Conservation (phyloP, 2,113 vertebrate genomes). For the Coracopsis vasa region DNA sequence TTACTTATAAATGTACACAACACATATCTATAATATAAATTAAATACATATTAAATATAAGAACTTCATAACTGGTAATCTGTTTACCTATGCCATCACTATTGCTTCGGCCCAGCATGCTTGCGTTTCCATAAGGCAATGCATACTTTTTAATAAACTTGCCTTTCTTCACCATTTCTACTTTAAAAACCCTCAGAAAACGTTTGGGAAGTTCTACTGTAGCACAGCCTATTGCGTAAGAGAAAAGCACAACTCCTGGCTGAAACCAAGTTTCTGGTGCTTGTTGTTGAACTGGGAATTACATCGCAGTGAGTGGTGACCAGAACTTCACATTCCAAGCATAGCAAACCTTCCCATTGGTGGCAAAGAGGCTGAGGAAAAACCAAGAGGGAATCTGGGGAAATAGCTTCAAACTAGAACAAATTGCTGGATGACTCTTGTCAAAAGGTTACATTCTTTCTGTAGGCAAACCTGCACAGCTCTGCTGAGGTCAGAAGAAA, state of each 20-base stretch:
- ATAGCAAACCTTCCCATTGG: not conserved
- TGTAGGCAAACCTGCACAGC: not conserved
- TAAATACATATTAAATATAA: not conserved
- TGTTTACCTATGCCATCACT: not conserved
- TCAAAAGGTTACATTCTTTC: slow-evolving; percentile 57
- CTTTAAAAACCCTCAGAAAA: not conserved
- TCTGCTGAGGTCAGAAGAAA: not conserved
- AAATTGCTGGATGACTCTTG: slow-evolving; percentile 39
- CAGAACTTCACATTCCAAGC: slow-evolving; percentile 4
- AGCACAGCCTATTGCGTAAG: not conserved
- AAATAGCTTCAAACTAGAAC: slow-evolving; percentile 37
- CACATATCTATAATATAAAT: not conserved
- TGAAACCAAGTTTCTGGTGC: slow-evolving; percentile 6
- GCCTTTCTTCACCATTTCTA: not conserved
- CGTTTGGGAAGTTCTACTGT: not conserved
- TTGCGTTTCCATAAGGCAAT: not conserved
- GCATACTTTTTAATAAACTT: not conserved
- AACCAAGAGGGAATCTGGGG: not conserved
- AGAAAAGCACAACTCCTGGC: not conserved
- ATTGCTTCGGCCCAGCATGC: not conserved
- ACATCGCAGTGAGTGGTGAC: not conserved
- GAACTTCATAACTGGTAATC: not conserved
- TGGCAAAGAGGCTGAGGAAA: not conserved
- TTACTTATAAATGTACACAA: not conserved
- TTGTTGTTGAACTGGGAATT: not conserved